Percentiles rank a stretch among this genome's conserved stretches.
Conservation (phyloP, 2,888 invertebrate genomes). For the Maniola hyperantus region DNA sequence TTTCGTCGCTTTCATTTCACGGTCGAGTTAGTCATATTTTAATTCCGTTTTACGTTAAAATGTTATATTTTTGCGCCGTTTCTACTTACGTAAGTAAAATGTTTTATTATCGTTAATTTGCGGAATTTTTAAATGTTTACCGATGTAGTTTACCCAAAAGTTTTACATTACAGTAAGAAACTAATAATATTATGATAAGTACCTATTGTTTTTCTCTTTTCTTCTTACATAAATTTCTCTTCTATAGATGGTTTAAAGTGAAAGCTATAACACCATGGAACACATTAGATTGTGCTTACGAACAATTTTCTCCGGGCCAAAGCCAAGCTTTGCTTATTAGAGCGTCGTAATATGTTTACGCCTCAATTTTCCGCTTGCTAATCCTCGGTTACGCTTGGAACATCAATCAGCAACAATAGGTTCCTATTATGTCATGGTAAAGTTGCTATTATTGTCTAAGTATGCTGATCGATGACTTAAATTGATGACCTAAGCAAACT, state of each 20-base stretch:
- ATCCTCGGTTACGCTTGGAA: slow-evolving; percentile 37
- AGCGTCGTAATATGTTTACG: slow-evolving; percentile 44
- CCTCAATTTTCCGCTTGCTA: slow-evolving; percentile 49
- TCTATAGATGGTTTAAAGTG: too few relatives aligned
- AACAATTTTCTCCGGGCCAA: slow-evolving; percentile 32
- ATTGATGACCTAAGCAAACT: not conserved
- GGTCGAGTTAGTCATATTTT: slow-evolving; percentile 33
- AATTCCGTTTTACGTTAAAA: slow-evolving; percentile 28
- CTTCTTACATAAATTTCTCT: too few relatives aligned
- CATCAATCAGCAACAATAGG: slow-evolving; percentile 25
- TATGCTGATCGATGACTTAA: not conserved
- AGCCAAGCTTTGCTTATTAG: slow-evolving; percentile 44
- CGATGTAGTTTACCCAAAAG: not conserved
- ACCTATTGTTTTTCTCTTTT: too few relatives aligned
- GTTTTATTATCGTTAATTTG: not conserved
- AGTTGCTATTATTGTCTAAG: not conserved
- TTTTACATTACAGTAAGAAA: not conserved
- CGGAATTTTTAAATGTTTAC: not conserved
- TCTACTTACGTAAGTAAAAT: not conserved
- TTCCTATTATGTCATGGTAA: slow-evolving; percentile 4
- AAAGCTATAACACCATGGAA: not conserved
- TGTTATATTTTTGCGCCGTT: not conserved
- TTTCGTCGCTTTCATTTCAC: slow-evolving; percentile 29
- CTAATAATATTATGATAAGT: too few relatives aligned
- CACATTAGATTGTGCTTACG: slow-evolving; percentile 25